Evolutionary conservation across 2,797 vertebrate species (phyloP), one percentile per base, ranked within the genome.

Genomic region (Distichodus sexfasciatus): DNA sequence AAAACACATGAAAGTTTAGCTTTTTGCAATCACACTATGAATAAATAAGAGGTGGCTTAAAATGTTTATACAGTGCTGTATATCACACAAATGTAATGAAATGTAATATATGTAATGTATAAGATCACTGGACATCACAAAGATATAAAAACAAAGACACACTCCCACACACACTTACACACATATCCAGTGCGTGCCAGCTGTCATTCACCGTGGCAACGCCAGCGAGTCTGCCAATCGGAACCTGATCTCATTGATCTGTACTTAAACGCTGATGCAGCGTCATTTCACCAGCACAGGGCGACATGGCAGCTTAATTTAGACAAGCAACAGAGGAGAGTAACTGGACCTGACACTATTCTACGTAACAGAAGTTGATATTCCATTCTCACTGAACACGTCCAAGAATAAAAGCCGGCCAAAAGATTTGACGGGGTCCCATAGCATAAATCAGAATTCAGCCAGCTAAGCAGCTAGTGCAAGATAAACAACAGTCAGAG

Each of bases 341-440:
- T n/a, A n/a, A n/a, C 31, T 41, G 60, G 54, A 73, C 24, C 19
- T 11, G 26, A 44, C 11, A 6, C 64, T 68, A 15, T 47, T 51
- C 69, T 54, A 72, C 69, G 51, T 51, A 59, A 64, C 35, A 72
- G 61, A 41, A 57, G 14, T 23, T 50, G 47, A 75, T 69, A 69
- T 75, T 75, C 60, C 28, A 60, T 75, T 78, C 53, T 68, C 38
- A 47, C 50, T 28, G 36, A 41, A 15, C 31, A 31, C 33, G 53
- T 63, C 59, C 66, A 69, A 55, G n/a, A 28, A 50, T 65, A 35
- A 53, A 48, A 17, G 11, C n/a, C 5, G 58, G 62, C 50, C 58
- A 63, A 64, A 9, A 36, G 33, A 68, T 21, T n/a, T n/a, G n/a
- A n/a, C 31, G 40, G 57, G 38, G 40, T 62, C 54, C 29, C 19